phyloP scores from a whole-genome alignment of 2,113 vertebrate species.

The Chloropsis cyanopogon region DNA sequence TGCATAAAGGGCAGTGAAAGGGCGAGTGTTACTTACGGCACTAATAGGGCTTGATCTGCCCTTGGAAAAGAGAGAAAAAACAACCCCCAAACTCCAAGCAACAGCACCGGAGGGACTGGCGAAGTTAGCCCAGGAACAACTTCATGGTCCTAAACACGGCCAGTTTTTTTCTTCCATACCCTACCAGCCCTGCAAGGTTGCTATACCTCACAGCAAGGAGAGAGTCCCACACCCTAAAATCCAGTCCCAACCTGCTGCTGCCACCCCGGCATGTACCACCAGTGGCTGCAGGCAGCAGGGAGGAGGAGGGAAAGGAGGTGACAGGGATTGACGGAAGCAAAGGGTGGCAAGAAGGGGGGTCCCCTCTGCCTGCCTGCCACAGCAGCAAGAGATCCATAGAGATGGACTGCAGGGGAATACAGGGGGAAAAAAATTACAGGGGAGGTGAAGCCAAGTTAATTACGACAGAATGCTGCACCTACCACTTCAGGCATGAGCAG shows the following conservation, averaged over 20 bases:
- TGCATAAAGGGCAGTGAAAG: not conserved
- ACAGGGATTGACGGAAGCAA: not conserved
- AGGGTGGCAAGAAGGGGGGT: not conserved
- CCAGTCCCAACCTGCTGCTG: not conserved
- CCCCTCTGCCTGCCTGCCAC: not conserved
- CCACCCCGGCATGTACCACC: fast-evolving
- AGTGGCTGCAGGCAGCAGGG: not conserved
- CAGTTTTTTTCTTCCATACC: not conserved
- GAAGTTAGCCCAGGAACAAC: not conserved
- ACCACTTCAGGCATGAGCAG: not conserved
- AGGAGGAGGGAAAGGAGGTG: not conserved
- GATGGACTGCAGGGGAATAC: not conserved
- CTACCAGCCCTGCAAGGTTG: not conserved
- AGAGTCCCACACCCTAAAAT: constrained; percentile 12
- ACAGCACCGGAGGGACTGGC: fast-evolving
- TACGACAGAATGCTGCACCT: not conserved
- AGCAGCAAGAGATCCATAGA: fast-evolving
- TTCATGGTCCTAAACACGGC: fast-evolving
- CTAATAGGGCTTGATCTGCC: not conserved
- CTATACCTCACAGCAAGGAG: not conserved
- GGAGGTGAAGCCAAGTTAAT: not conserved
- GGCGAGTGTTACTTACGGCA: not conserved
- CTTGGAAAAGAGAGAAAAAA: not conserved
- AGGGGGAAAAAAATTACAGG: no score
- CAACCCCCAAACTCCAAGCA: not conserved